Evolutionary conservation across 2,797 vertebrate species (phyloP).

Genomic region (Muraenolepis orangiensis): DNA sequence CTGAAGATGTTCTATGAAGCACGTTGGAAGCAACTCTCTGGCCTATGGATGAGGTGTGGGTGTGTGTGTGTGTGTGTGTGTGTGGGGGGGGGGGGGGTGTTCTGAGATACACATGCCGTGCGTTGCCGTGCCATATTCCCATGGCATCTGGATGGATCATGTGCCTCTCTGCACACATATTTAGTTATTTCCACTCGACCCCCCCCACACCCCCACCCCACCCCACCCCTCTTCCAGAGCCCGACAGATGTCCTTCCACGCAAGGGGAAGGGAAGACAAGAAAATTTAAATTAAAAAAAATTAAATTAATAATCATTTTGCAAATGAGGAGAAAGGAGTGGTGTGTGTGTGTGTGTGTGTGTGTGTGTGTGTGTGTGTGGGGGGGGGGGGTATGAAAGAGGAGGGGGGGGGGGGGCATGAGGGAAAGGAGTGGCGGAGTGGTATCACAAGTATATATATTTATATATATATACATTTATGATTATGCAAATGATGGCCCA

Average conservation of each 20-base stretch:
- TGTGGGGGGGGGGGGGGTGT: too few relatives aligned
- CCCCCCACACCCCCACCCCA: conserved; percentile 12
- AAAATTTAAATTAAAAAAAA: conserved; percentile 40
- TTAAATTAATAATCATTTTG: conserved; percentile 75
- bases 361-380: neutral
- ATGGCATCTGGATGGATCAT: conserved; percentile 80
- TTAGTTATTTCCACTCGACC: conserved; percentile 82
- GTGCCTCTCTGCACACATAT: conserved; percentile 63
- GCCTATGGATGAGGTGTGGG: conserved; percentile 34
- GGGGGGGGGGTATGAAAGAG: conserved; percentile 21
- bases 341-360: conserved; percentile 23
- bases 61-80: too few relatives aligned
- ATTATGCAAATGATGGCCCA: conserved; percentile 97
- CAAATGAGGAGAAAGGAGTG: conserved; percentile 44
- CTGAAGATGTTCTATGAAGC: too few relatives aligned
- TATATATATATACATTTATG: conserved; percentile 73
- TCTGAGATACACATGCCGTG: conserved; percentile 35
- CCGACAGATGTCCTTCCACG: conserved; percentile 89
- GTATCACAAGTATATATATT: neutral
- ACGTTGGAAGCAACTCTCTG: conserved; percentile 37
- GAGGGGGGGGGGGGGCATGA: conserved; percentile 14
- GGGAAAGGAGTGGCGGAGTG: conserved; percentile 6
- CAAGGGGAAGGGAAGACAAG: conserved; percentile 58
- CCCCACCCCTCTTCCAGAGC: conserved; percentile 49
- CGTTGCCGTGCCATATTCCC: conserved; percentile 60